Evolutionary conservation across 2,888 invertebrate species (phyloP), one percentile per base, ranked within the genome.

Genomic region (Parnassius orleans): DNA sequence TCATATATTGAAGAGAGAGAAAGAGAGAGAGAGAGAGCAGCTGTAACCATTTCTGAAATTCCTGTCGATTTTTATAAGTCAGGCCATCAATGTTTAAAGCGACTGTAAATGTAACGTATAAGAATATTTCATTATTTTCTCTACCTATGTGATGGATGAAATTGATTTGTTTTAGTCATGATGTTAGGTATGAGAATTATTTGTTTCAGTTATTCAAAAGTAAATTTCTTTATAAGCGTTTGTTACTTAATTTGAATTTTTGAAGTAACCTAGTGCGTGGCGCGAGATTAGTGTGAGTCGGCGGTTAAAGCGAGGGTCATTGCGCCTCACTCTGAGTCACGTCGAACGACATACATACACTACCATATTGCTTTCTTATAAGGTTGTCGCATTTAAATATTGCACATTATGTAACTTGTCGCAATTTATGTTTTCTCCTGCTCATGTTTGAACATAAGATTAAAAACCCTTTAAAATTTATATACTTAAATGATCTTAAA

Each of bases 281-380:
- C 24, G 51, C 60, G 55, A 53, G 57, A 41, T 47, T 46, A 53
- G 53, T 48, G 46, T 53, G 61, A 53, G 61, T 61, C 53, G 61
- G 53, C 48, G 52, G 51, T 1, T 14, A 48, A 14, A 48, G 51
- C 57, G 57, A 44, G 61, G 61, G 61, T 61, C 61, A 61, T 24
- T 57, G 61, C 48, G 57, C 61, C 57, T 41, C 41, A 41, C 48
- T 19, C 57, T 61, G 61, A 61, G 24, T 61, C 61, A 61, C 61
- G 10, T 11, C 61, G 61, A 41, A 42, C 53, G 19, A 56, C 56
- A 53, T 53, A 53, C 85, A n/a, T 14, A 54, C 12, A 14, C 86
- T 86, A 88, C 87, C 83, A 88, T 89, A 88, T 87, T 87, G 86
- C 87, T 90, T 90, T 90, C 89, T 80, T 89, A 88, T 86, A 89